Evolutionary conservation across 2,797 vertebrate genomes (phyloP), one percentile per base, ranked within the genome.

Genomic region (Kryptolebias ocellatus): DNA sequence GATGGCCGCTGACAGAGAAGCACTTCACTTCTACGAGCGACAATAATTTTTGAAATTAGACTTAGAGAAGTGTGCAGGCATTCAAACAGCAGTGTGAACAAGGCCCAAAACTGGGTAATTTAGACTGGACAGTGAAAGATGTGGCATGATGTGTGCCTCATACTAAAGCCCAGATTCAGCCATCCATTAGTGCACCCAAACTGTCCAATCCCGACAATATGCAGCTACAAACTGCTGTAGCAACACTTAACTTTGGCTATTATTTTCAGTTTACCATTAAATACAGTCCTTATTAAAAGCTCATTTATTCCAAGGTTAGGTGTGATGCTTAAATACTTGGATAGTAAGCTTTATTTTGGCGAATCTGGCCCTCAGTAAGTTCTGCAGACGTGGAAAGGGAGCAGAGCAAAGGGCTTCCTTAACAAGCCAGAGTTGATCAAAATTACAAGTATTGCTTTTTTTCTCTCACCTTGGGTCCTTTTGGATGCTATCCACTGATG

Each of bases 401-500:
- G 80, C 64, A 12, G 65, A 79, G 78, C 54, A 77, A 78, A 70
- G 71, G 73, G 76, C 63, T 71, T 87, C 68, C 76, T 83, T 61
- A 67, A 71, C 57, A 74, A 86, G 64, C 79, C 77, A 76, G 57
- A 79, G 72, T 59, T 71, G 56, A 67, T 65, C 56, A 1, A 51
- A 68, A 42, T 17, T 39, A 50, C 14, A 47, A 50, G 44, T 39
- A 3, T 44, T 0, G 62, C 69, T 75, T 77, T 85, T 46, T 77
- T 76, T 85, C 31, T 2, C 95, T 95, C 93, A 99, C 98, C 97
- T 98, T 94, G 98, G 98, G 88, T 99, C 98, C 93, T 99, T 99
- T 94, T 99, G 98, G 90, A 99, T 99, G 93, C 98, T 99, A 94
- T 99, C 98, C 85, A 99, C 97, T 67, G 98, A 99, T 47, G 98